Evolutionary conservation across 1,140 invertebrate genomes (phyloP).

Genomic region (Oedothorax gibbosus): DNA sequence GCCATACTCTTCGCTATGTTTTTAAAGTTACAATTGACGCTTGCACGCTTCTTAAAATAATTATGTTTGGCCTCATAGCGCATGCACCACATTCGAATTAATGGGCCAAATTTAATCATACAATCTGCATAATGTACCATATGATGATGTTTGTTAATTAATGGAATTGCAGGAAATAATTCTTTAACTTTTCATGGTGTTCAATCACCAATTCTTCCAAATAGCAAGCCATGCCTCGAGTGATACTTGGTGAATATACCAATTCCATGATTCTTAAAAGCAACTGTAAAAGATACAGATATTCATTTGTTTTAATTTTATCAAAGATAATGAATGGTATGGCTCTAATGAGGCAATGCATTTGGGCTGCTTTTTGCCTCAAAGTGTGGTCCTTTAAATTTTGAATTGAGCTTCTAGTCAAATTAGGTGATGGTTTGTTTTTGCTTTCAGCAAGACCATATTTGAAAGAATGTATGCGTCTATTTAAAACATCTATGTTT

Average conservation of each 20-base stretch:
- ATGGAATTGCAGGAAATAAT: neutral
- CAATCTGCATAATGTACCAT: slow-evolving; percentile 16
- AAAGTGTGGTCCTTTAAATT: slow-evolving; percentile 11
- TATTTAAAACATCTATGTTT: slow-evolving; percentile 7
- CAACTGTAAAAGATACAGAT: neutral
- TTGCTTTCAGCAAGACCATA: slow-evolving; percentile 15
- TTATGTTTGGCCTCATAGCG: slow-evolving; percentile 25
- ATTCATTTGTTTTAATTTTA: neutral
- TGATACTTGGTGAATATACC: neutral
- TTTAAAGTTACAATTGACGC: slow-evolving; percentile 22
- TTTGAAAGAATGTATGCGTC: slow-evolving; percentile 11
- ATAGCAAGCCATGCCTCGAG: neutral
- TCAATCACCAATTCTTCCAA: slow-evolving; percentile 5
- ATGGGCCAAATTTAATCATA: slow-evolving; percentile 4
- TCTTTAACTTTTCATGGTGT: slow-evolving; percentile 8
- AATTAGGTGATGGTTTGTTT: slow-evolving; percentile 27
- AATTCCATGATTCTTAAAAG: slow-evolving; percentile 17
- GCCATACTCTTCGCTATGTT: slow-evolving; percentile 14
- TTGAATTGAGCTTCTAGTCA: neutral
- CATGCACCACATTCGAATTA: slow-evolving; percentile 15
- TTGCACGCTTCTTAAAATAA: slow-evolving; percentile 12
- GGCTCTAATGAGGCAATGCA: neutral
- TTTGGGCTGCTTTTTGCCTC: slow-evolving; percentile 23
- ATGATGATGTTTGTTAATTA: slow-evolving; percentile 34
- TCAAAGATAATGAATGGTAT: slow-evolving; percentile 10